Evolutionary conservation across 2,113 vertebrate genomes (phyloP).

Genomic region (Emydocephalus ijimae): DNA sequence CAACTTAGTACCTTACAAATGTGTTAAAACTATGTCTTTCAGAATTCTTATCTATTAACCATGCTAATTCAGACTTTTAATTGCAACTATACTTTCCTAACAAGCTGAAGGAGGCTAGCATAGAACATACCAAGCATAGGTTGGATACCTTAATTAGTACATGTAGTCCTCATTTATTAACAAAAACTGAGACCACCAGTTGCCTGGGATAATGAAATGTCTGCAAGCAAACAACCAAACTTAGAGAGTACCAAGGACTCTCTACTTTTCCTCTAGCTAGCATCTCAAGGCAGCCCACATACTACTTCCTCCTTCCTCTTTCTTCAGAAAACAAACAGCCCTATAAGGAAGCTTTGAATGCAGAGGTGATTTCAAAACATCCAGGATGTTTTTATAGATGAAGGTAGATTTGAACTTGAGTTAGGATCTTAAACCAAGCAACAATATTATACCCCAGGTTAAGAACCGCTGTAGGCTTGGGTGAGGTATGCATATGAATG

Average conservation of each 20-base stretch:
- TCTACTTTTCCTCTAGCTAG: neutral
- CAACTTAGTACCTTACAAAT: neutral
- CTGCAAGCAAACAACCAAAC: neutral
- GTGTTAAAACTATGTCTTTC: neutral
- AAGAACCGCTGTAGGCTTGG: neutral
- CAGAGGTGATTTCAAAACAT: neutral
- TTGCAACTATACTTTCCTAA: neutral
- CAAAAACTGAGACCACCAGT: neutral
- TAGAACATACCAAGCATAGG: neutral
- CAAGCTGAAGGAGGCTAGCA: neutral
- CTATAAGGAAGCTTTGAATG: neutral
- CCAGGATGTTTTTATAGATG: neutral
- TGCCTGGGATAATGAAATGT: neutral
- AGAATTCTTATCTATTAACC: neutral
- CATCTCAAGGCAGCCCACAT: neutral
- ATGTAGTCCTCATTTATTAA: neutral
- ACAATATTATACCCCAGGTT: neutral
- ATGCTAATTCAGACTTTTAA: neutral
- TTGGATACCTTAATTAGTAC: neutral
- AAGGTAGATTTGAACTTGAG: neutral
- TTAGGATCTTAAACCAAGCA: neutral
- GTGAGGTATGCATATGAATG: neutral
- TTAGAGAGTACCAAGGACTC: neutral
- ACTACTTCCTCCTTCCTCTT: neutral
- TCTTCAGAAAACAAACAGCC: neutral